Base-by-base conservation (phyloP, 2,888 invertebrate species). In the Campaea margaritaria region DNA sequence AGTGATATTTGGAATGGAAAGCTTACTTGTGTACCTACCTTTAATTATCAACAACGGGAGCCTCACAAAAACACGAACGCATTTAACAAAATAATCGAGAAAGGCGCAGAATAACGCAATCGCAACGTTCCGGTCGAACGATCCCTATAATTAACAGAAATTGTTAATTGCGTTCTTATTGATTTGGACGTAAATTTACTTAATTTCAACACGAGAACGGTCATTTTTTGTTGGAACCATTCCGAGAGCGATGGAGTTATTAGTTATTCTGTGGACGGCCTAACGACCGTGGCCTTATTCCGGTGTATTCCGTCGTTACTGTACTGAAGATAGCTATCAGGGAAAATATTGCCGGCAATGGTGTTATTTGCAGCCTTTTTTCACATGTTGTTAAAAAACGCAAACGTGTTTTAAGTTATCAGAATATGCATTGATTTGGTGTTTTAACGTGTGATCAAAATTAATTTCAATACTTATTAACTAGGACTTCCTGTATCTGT, bases 91-190 rank as follows among this genome's bases (percentile, higher is more conserved):
- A 55, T 62, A 62, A 64, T 53, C 51, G 61, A 58, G 45, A 63
- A 60, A 67, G 49, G 60, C 60, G 64, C 58, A 44, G 60, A 63
- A 60, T 63, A 67, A 57, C 65, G 72, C 69, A 69, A 75, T 71
- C 69, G 61, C 65, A 62, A 69, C 62, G 58, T 74, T 70, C 62
- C 72, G 73, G 66, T 58, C 59, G 67, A 63, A 54, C 61, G 73
- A 74, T 66, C 65, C 65, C 69, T 73, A 78, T 80, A 82, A 82
- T 83, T 78, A 79, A 75, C 68, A 66, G 68, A 76, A 76, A 76
- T 68, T 78, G 67, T 74, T 82, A 79, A 83, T 83, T 79, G 72
- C 68, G 69, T 67, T 66, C 70, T 74, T 75, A 79, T 81, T 77
- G 78, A 79, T 78, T 77, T 63, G 64, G 60, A 64, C 63, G 74